phyloP scores from a whole-genome alignment of 1,140 invertebrate genomes.

The Magallana angulata region DNA sequence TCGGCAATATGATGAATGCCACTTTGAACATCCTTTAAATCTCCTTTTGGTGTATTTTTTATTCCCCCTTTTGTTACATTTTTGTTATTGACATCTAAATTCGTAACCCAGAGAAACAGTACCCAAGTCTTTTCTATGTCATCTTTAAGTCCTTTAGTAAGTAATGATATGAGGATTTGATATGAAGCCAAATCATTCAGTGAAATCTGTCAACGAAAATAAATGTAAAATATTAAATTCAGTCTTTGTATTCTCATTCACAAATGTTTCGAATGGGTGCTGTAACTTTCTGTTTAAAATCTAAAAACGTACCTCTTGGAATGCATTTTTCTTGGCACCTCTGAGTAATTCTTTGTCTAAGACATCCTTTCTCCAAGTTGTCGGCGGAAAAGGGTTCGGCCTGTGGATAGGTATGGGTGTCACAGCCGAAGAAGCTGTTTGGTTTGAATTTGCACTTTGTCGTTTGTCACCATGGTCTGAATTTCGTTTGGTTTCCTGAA shows the following conservation, averaged over 20 bases:
- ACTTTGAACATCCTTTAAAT: slow-evolving; percentile 17
- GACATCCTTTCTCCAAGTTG: not conserved
- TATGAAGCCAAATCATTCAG: slow-evolving; percentile 2
- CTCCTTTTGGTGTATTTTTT: slow-evolving; percentile 40
- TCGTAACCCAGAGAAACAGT: slow-evolving; percentile 45
- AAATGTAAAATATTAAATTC: too few relatives aligned
- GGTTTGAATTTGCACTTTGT: not conserved
- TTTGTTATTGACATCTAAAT: slow-evolving; percentile 4
- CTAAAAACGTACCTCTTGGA: not conserved
- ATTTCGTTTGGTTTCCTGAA: not conserved
- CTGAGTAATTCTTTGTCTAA: not conserved
- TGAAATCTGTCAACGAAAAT: not conserved
- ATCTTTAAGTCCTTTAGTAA: slow-evolving; percentile 20
- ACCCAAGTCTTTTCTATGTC: slow-evolving; percentile 47
- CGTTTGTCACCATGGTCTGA: not conserved
- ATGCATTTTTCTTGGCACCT: not conserved
- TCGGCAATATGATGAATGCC: slow-evolving; percentile 30
- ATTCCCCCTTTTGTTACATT: not conserved
- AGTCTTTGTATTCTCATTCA: too few relatives aligned
- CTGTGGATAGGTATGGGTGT: not conserved
- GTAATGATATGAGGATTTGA: not conserved
- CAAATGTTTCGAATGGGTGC: too few relatives aligned
- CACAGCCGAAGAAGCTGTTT: not conserved
- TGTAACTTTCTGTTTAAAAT: too few relatives aligned
- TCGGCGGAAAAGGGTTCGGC: not conserved